Percentiles rank a stretch among this genome's conserved stretches.
Evolutionary conservation across 2,113 vertebrate species (phyloP).

Genomic region (Menura novaehollandiae): DNA sequence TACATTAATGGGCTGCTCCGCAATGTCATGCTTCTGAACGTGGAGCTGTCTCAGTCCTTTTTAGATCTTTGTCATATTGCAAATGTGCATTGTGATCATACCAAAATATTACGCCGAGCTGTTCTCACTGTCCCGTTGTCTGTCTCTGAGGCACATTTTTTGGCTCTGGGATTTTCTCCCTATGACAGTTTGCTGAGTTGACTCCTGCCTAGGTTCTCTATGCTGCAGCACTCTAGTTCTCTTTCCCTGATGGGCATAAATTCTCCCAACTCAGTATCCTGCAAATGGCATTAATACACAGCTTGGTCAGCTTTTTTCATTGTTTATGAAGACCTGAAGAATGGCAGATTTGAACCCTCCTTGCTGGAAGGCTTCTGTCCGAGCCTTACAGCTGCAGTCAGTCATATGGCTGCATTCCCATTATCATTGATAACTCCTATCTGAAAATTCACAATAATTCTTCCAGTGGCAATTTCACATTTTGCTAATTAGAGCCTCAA

Average conservation of each 20-base stretch:
- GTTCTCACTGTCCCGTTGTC: neutral
- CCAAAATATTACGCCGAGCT: neutral
- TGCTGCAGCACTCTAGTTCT: neutral
- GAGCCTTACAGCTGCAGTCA: neutral
- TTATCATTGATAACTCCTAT: neutral
- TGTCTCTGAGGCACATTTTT: neutral
- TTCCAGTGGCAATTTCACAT: neutral
- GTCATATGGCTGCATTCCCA: neutral
- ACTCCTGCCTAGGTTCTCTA: neutral
- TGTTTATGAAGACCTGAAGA: neutral
- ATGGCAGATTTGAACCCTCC: neutral
- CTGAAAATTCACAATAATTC: neutral
- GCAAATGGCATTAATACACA: neutral
- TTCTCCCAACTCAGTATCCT: neutral
- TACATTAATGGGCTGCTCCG: neutral
- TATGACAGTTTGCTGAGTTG: neutral
- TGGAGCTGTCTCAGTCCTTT: neutral
- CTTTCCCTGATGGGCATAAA: neutral
- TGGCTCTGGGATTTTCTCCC: neutral
- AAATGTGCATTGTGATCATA: neutral
- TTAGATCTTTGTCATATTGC: neutral
- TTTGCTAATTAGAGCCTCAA: slow-evolving; percentile 10
- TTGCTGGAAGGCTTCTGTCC: neutral
- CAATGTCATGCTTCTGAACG: neutral
- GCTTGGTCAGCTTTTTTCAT: neutral